Conservation (phyloP, 2,888 invertebrate species). For the Caenorhabditis virilis region DNA sequence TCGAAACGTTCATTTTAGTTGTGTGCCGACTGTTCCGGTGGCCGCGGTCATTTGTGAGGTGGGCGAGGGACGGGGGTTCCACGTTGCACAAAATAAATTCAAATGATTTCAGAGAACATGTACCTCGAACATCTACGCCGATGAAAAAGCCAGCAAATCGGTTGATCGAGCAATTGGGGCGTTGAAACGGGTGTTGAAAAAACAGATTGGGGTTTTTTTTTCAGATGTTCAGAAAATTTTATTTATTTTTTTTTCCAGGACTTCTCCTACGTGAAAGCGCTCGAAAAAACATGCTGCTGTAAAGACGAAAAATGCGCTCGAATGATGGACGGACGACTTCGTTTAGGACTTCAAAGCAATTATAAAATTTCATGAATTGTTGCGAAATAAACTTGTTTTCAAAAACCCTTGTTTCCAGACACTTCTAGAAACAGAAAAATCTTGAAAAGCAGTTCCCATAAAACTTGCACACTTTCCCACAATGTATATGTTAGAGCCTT, state of each 20-base stretch:
- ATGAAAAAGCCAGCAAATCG: slow-evolving; percentile 15
- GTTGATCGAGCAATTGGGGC: slow-evolving; percentile 34
- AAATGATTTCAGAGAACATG: slow-evolving; percentile 15
- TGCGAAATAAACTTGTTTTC: not conserved
- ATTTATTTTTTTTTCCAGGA: slow-evolving; percentile 21
- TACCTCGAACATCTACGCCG: slow-evolving; percentile 17
- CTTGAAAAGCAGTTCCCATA: no score
- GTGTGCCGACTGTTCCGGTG: slow-evolving; percentile 18
- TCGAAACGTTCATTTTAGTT: slow-evolving; percentile 31
- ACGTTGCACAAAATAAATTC: no score
- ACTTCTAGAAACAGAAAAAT: no score
- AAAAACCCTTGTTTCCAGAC: no score
- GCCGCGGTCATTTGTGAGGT: slow-evolving; percentile 18
- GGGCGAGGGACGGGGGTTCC: not conserved
- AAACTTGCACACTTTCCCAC: no score
- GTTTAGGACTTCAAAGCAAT: slow-evolving; percentile 23
- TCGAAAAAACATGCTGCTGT: slow-evolving; percentile 39
- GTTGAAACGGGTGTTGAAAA: slow-evolving; percentile 19
- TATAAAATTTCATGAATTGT: slow-evolving; percentile 17
- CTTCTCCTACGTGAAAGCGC: slow-evolving; percentile 30
- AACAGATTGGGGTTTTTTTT: slow-evolving; percentile 25
- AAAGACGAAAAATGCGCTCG: slow-evolving; percentile 31
- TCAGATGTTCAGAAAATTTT: not conserved
- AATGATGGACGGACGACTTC: slow-evolving; percentile 29
- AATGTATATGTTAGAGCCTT: no score